phyloP scores from a whole-genome alignment of 1,140 invertebrate genomes.

The Caenorhabditis latens region DNA sequence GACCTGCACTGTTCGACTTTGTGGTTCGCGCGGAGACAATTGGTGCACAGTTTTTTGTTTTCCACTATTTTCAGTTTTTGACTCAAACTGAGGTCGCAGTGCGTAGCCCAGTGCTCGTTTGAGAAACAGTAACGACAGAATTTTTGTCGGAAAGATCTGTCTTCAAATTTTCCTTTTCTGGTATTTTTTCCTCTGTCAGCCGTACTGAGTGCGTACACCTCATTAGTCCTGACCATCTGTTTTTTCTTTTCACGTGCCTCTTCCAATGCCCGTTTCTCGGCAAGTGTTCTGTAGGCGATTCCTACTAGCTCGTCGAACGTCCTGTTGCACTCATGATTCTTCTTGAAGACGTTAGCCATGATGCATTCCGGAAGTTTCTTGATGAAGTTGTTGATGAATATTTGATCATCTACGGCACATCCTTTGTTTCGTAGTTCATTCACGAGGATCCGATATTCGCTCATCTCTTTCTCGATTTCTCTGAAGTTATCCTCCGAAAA shows the following conservation, averaged over 20 bases:
- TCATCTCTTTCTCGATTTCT: not conserved
- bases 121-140: not conserved
- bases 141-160: not conserved
- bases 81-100: too few relatives aligned
- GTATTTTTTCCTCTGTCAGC: not conserved
- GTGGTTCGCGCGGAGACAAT: too few relatives aligned
- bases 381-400: not conserved
- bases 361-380: not conserved
- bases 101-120: too few relatives aligned
- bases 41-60: too few relatives aligned
- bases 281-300: not conserved
- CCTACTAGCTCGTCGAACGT: not conserved
- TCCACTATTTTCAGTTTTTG: too few relatives aligned
- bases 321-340: not conserved
- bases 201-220: not conserved
- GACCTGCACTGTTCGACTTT: too few relatives aligned
- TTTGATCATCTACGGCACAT: not conserved
- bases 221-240: too few relatives aligned
- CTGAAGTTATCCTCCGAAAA: not conserved
- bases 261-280: not conserved
- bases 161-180: too few relatives aligned
- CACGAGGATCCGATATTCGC: not conserved
- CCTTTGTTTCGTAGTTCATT: not conserved
- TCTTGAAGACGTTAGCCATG: not conserved
- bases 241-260: not conserved